Percentiles rank a stretch among this genome's conserved stretches.
Evolutionary conservation across 1,140 invertebrate genomes (phyloP).

Genomic region (Euwallacea fornicatus): DNA sequence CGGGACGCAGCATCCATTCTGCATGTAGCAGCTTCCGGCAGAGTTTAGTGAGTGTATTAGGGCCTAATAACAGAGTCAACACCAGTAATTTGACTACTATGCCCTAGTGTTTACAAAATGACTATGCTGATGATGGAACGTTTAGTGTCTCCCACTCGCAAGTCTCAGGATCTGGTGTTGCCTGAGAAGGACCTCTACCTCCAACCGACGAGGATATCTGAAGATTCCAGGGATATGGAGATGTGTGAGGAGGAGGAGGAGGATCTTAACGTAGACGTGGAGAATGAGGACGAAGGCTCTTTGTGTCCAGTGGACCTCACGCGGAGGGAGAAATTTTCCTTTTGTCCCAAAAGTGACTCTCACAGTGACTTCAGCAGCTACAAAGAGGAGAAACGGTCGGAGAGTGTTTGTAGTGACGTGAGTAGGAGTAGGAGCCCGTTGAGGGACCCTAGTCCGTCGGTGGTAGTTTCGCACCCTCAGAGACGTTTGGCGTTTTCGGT

Average conservation of each 20-base stretch:
- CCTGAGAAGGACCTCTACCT: conserved; percentile 34
- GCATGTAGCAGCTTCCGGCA: conserved; percentile 43
- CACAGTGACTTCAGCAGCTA: conserved; percentile 46
- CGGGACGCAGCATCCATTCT: conserved; percentile 43
- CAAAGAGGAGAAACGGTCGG: conserved; percentile 48
- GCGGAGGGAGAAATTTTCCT: conserved; percentile 48
- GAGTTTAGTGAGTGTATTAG: conserved; percentile 47
- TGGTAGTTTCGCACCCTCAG: conserved; percentile 50
- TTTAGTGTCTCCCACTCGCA: conserved; percentile 48
- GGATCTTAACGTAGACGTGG: conserved; percentile 54
- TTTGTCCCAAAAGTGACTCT: conserved; percentile 43
- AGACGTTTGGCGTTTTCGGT: conserved; percentile 80
- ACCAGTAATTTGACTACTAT: conserved; percentile 36
- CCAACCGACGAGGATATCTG: conserved; percentile 42
- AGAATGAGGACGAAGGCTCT: conserved; percentile 50
- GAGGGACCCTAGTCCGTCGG: conserved; percentile 51
- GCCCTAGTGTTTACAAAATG: conserved; percentile 48
- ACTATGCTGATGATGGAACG: conserved; percentile 58
- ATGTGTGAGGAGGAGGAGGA: conserved; percentile 52
- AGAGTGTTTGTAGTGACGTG: conserved; percentile 56
- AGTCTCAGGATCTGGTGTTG: conserved; percentile 41
- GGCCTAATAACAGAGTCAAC: conserved; percentile 36
- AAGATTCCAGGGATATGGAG: conserved; percentile 50
- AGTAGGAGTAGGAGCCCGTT: conserved; percentile 52
- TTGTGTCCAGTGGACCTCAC: conserved; percentile 55